These are phyloP conservation scores for Hymenochirus boettgeri DNA, from an alignment of 2,113 vertebrate species.

Conservation along the genomic window DNA sequence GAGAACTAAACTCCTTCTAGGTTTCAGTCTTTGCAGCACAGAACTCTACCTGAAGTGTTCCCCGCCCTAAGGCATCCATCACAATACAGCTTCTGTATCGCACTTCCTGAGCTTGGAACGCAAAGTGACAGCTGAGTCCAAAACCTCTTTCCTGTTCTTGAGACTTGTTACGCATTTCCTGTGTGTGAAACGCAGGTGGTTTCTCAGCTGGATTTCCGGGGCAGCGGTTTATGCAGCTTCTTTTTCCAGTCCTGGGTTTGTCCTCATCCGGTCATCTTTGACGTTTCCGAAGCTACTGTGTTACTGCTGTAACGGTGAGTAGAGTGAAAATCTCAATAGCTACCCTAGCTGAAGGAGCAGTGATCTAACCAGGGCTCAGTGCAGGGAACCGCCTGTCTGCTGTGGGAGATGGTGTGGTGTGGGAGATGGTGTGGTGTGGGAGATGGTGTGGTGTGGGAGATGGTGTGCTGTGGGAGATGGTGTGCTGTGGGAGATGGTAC, in stretches of 20 bases:
- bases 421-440: too few relatives aligned
- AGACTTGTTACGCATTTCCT: slow-evolving; percentile 10
- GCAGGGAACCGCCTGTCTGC: slow-evolving; percentile 1
- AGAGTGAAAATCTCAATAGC: neutral
- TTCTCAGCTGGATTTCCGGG: slow-evolving; percentile 13
- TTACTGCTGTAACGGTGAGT: neutral
- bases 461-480: too few relatives aligned
- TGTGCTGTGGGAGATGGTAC: too few relatives aligned
- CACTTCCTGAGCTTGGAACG: slow-evolving; percentile 10
- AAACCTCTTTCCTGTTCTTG: neutral
- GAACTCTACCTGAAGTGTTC: neutral
- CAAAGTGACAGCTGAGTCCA: neutral
- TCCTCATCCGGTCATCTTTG: slow-evolving; percentile 11
- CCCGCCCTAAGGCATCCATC: neutral
- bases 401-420: too few relatives aligned
- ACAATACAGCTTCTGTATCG: neutral
- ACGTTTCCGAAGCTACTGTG: neutral
- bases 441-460: too few relatives aligned
- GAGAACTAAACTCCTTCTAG: neutral
- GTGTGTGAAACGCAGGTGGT: slow-evolving; percentile 29
- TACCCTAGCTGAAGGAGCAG: neutral
- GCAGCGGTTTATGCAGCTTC: neutral
- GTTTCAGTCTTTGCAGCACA: neutral
- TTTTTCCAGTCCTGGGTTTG: slow-evolving; percentile 9
- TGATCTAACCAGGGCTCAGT: neutral